A percentile compares a stretch with the other conserved stretches of the same genome.
Conservation (phyloP, 2,113 vertebrate genomes). For the Proterorhinus semilunaris region DNA sequence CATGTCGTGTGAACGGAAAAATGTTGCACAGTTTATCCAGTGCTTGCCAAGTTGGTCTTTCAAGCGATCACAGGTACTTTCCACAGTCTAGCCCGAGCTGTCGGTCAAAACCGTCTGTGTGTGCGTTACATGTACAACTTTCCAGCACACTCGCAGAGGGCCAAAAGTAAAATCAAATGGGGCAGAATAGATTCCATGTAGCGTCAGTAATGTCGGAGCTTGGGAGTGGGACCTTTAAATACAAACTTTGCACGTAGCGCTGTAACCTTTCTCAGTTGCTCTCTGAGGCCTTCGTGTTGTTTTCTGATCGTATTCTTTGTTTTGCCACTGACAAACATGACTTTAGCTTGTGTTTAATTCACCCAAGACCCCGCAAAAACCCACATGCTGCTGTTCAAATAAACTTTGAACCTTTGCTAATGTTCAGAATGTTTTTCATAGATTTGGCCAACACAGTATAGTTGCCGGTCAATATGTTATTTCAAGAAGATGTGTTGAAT, state of each 20-base stretch:
- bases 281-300: slow-evolving; percentile 56
- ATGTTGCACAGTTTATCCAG: neutral
- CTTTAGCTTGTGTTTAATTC: slow-evolving; percentile 6
- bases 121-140: too few species aligned
- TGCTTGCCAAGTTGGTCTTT: neutral
- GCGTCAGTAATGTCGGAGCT: slow-evolving; percentile 69
- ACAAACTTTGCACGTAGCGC: slow-evolving; percentile 53
- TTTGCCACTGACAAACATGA: slow-evolving; percentile 33
- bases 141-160: too few species aligned
- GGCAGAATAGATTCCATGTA: slow-evolving; percentile 30
- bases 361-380: neutral
- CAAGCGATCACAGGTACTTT: neutral
- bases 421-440: too few species aligned
- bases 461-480: too few species aligned
- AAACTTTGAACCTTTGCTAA: too few species aligned
- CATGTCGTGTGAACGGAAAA: neutral
- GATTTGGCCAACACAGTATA: too few species aligned
- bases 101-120: neutral
- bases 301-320: slow-evolving; percentile 47
- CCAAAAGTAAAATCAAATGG: too few species aligned
- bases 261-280: slow-evolving; percentile 60
- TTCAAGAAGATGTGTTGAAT: too few species aligned
- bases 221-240: slow-evolving; percentile 62
- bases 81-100: neutral
- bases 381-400: too few species aligned